Conservation (phyloP, 2,888 invertebrate species). For the Brenthis hecate region DNA sequence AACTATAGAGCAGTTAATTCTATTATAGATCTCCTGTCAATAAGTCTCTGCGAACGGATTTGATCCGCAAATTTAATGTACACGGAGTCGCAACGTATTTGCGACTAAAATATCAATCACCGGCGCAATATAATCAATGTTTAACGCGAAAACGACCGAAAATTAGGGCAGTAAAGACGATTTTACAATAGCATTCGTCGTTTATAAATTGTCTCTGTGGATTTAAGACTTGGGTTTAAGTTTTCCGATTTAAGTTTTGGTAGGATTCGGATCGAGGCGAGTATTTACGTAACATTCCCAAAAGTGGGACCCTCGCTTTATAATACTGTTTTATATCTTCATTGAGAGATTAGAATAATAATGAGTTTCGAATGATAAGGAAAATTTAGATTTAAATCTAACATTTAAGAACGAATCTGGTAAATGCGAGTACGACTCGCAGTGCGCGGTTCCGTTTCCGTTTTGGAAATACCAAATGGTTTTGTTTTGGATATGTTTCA, state of each 20-base stretch:
- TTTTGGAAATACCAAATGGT: too few species aligned
- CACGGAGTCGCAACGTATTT: conserved; percentile 38
- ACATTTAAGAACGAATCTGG: not conserved
- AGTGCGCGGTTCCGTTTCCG: not conserved
- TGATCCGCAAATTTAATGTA: conserved; percentile 47
- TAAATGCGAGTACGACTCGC: not conserved
- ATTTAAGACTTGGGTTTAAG: conserved; percentile 33
- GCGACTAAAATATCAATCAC: conserved; percentile 42
- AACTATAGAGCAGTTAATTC: conserved; percentile 40
- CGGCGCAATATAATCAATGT: conserved; percentile 8
- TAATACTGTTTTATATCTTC: conserved; percentile 1
- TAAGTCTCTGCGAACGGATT: conserved; percentile 42
- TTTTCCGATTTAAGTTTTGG: conserved; percentile 39
- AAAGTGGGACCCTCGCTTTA: conserved; percentile 5
- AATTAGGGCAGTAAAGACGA: conserved; percentile 16
- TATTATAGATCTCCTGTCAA: conserved; percentile 43
- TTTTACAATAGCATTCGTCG: conserved; percentile 19
- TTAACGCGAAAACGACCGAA: conserved; percentile 26
- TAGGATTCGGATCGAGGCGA: conserved; percentile 30
- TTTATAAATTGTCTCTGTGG: conserved; percentile 32
- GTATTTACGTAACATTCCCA: conserved; percentile 14
- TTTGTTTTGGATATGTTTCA: too few species aligned
- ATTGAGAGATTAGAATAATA: not conserved
- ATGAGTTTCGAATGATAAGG: not conserved
- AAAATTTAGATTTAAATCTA: not conserved